Evolutionary conservation across 2,888 invertebrate species (phyloP).

Genomic region (Zaprionus obscuricornis): DNA sequence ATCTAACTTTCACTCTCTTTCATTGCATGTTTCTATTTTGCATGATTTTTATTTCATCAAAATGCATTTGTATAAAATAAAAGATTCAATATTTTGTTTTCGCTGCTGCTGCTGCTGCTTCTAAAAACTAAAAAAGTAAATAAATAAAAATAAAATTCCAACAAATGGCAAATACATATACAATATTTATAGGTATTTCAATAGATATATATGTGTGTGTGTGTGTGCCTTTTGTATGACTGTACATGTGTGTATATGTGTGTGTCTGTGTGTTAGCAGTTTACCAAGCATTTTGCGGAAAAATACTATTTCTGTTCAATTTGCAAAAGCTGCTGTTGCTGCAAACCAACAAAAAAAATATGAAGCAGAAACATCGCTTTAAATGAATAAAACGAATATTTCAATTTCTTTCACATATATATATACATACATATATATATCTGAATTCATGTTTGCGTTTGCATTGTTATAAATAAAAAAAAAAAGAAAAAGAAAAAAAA

Average conservation of each 20-base stretch:
- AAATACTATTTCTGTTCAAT: constrained; percentile 41
- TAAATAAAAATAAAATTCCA: constrained; percentile 25
- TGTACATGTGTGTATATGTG: background rate
- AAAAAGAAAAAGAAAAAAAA: constrained; percentile 2
- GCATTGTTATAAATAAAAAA: constrained; percentile 15
- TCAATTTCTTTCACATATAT: background rate
- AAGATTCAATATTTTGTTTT: constrained; percentile 42
- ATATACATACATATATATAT: background rate
- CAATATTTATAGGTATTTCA: too few relatives aligned
- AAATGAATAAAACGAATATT: constrained; percentile 44
- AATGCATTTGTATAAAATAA: constrained; percentile 29
- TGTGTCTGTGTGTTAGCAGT: constrained; percentile 36
- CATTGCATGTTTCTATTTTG: constrained; percentile 58
- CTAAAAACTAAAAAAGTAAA: constrained; percentile 29
- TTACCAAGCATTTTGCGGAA: constrained; percentile 62
- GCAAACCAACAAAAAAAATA: constrained; percentile 5
- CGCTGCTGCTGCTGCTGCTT: constrained; percentile 20
- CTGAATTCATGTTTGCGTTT: constrained; percentile 8
- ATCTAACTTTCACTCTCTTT: constrained; percentile 19
- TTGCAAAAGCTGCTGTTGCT: constrained; percentile 44
- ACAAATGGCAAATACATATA: constrained; percentile 23
- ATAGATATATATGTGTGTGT: constrained; percentile 5
- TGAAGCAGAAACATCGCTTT: constrained; percentile 23
- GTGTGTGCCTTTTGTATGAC: background rate
- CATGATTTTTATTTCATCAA: constrained; percentile 52